Base-by-base conservation (phyloP, 2,888 invertebrate genomes). In the Caenorhabditis panamensis region DNA sequence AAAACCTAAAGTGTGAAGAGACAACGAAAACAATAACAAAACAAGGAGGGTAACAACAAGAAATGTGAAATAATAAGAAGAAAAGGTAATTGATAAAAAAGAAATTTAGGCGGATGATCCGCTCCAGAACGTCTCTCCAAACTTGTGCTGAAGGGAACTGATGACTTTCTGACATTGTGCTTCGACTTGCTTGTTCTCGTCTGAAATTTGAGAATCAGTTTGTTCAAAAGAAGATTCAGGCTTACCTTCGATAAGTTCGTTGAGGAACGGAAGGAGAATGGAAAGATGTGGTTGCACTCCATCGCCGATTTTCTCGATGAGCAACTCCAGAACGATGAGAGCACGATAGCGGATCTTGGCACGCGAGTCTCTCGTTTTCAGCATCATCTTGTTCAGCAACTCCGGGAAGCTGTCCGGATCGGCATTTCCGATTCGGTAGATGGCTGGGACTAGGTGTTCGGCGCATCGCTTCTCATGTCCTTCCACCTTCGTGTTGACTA, bases 401-500 rank as follows among this genome's bases (percentile, higher is more conserved):
- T 85, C 83, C 0, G 75, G 36, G 64, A 85, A 84, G 26, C 66
- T 79, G 26, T 84, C 84, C 16, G 84, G 77, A 61, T 79, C 78
- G 0, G 84, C 85, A 22, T 85, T 84, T 66, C 79, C 80, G 51
- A 85, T 78, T 54, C 84, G 78, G 69, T 84, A 82, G 51, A 84
- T 72, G 11, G 84, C 82, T 2, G 76, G 63, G 0, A 87, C 79
- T 31, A 89, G 69, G 47, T 84, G 82, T 11, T 82, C 73, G 13
- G 88, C 67, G 72, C 89, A 89, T 11, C 89, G 80, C 49, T 84
- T 73, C 66, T 89, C 88, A 78, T 89, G 88, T n/a, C 88, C 88
- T 44, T 82, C 82, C 11, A 86, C 84, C 62, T 87, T 85, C 8
- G 81, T 82, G 79, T 89, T 89, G 56, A 86, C 86, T 51, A 89